These are phyloP conservation scores for Poeciliopsis occidentalis DNA, from an alignment of 2,113 vertebrate species.

Conservation along the genomic window DNA sequence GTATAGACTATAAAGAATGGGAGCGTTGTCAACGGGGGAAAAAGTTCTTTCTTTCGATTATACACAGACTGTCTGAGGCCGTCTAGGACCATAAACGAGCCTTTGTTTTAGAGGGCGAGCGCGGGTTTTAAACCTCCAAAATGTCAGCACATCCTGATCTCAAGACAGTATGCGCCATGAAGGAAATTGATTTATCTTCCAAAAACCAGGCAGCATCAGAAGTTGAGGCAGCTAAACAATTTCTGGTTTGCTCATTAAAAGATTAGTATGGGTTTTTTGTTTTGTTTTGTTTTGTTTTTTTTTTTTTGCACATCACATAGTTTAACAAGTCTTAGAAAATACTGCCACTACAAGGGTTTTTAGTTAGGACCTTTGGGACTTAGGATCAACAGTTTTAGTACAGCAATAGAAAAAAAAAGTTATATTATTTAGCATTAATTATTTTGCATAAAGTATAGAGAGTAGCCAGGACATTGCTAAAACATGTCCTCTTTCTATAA, in stretches of 20 bases:
- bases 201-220: neutral
- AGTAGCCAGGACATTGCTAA: neutral
- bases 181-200: conserved; percentile 25
- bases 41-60: conserved; percentile 66
- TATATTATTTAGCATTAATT: neutral
- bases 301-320: neutral
- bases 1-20: conserved; percentile 43
- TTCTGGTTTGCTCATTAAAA: neutral
- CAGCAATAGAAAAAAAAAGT: neutral
- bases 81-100: conserved; percentile 43
- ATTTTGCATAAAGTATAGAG: neutral
- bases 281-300: neutral
- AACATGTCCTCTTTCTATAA: neutral
- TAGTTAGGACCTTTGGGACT: neutral
- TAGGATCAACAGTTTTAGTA: conserved; percentile 2
- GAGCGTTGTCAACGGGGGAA: conserved; percentile 40
- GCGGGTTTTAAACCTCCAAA: conserved; percentile 41
- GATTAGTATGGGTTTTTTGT: neutral
- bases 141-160: conserved; percentile 37
- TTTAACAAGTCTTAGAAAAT: conserved; percentile 5
- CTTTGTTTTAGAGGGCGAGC: conserved; percentile 53
- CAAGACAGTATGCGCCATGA: conserved; percentile 19
- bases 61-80: conserved; percentile 42
- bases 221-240: conserved; percentile 3
- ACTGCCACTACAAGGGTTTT: neutral